Evolutionary conservation across 2,797 vertebrate species (phyloP), one percentile per base, ranked within the genome.

Genomic region (Macrochelys suwanniensis): DNA sequence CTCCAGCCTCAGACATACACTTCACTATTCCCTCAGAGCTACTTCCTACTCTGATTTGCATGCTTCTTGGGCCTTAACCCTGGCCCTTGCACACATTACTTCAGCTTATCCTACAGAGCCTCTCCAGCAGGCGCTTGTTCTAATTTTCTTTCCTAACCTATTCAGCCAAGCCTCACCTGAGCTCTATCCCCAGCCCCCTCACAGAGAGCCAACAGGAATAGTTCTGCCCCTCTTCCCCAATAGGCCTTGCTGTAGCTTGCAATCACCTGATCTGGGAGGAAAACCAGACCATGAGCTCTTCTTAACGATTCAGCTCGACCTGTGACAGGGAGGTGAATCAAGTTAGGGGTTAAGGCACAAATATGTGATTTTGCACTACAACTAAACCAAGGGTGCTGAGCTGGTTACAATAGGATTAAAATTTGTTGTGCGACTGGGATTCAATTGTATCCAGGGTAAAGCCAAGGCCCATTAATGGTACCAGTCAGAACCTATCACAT

Each of bases 361-460:
- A 25, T 11, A 71, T 21, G n/a, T 42, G 19, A 74, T 42, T 21
- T 42, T 71, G 37, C 37, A 23, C 37, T 71, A 42, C 68, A 74
- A 25, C 10, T 42, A 74, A 74, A 23, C 68, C 37, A 74, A 45
- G 68, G 19, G 2, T 3, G 16, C 11, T 68, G 6, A 4, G 13
- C 7, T 0, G 2, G 54, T 51, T 53, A 3, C 0, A 1, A 47
- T 7, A 9, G 37, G 6, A 37, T 2, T 61, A 25, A 74, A 79
- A 25, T 4, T 42, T 16, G 2, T 3, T 5, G 28, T 6, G 56
- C 0, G 0, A 56, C 59, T 42, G 47, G 28, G 56, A 31, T 1
- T 25, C 11, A 23, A 6, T 28, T 84, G 33, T 25, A 56, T 21
- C 49, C 42, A 5, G 0, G 3, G 13, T 21, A 80, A 19, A 37